Evolutionary conservation across 2,113 vertebrate genomes (phyloP), one percentile per base, ranked within the genome.

Genomic region (Gasterosteus nipponicus): DNA sequence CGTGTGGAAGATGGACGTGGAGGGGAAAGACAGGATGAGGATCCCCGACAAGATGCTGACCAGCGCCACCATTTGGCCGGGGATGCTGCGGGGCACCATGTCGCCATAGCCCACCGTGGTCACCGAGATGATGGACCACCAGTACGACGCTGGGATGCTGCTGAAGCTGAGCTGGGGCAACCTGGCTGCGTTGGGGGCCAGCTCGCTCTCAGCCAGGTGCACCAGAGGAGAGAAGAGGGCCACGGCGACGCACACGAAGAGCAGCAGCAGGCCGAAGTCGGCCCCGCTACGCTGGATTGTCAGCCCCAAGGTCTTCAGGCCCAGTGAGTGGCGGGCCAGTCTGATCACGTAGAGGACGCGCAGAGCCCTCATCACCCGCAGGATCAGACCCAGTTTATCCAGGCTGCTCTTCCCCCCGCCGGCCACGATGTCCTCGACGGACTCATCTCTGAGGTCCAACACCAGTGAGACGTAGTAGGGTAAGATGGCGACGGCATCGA

Each of bases 91-190:
- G 0, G 96, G 96, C 10, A 98, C 96, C 96, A 97, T 98, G 82
- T 98, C 96, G 0, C 96, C 96, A 0, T 97, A 98, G 15, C 96
- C 96, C 49, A 98, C 96, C 0, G 96, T 98, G 0, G 96, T 97
- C 95, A 97, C 96, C 39, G 96, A 97, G 85, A 97, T 97, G 90
- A 97, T 95, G 33, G 96, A 95, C 96, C 96, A 98, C 96, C 96
- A 98, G 65, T 96, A 97, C 0, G 96, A 96, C 1, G 95, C 95
- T 0, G 96, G 96, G 68, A 97, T 96, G 88, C 96, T 97, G 61
- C 94, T 96, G 73, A 98, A 97, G 61, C 96, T 93, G 44, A 95
- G 59, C 2, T 74, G 92, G 54, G 94, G 93, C 16, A 91, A 91
- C 26, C 90, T 94, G 22, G 69, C 77, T 0, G 71, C 57, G 10